Evolutionary conservation across 35 echinoderm and acorn worm species (phyloP).

Genomic region (Anneissia japonica): DNA sequence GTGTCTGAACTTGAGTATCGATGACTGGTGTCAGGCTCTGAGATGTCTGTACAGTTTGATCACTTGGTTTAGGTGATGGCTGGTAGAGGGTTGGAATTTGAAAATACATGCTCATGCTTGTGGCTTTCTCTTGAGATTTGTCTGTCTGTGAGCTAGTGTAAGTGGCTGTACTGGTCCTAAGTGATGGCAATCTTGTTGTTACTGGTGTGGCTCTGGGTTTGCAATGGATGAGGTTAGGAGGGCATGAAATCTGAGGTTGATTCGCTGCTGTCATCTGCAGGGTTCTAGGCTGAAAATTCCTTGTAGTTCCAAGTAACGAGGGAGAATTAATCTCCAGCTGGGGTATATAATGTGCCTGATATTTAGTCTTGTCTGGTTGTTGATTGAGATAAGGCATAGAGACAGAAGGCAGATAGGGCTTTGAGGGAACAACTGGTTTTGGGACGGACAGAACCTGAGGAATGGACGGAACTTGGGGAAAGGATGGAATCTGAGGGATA

Average conservation of each 20-base stretch:
- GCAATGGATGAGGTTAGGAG: neutral
- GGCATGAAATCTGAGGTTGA: too few relatives aligned
- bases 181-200: neutral
- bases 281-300: too few relatives aligned
- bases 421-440: neutral
- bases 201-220: too few relatives aligned
- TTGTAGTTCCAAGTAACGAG: too few relatives aligned
- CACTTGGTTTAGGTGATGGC: neutral
- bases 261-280: too few relatives aligned
- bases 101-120: neutral
- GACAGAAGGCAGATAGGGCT: neutral
- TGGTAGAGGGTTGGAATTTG: neutral
- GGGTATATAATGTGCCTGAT: neutral
- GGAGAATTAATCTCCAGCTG: neutral
- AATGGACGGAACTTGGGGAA: neutral
- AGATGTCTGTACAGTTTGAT: neutral
- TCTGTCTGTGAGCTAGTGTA: neutral
- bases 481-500: neutral
- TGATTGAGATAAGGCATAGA: neutral
- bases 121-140: neutral
- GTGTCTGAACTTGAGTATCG: neutral
- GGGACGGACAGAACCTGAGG: neutral
- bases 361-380: neutral
- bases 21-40: neutral
- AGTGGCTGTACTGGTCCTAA: neutral